phyloP scores from a whole-genome alignment of 2,797 vertebrate genomes.

The Pogonophryne albipinna region DNA sequence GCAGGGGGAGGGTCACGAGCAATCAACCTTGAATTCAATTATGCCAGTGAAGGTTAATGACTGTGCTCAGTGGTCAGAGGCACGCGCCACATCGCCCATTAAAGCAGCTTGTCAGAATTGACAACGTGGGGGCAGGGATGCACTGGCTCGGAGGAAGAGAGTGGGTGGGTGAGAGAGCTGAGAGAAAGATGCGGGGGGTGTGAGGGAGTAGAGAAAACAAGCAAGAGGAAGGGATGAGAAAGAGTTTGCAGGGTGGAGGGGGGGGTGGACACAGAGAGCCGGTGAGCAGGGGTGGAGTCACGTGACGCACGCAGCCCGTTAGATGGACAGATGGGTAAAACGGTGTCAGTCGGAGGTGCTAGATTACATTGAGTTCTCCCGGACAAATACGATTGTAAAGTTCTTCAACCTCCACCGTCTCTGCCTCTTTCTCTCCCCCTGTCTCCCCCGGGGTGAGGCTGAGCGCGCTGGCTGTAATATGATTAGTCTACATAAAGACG shows the following conservation, averaged over 20 bases:
- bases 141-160: slow-evolving; percentile 81
- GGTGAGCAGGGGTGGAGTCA: slow-evolving; percentile 60
- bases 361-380: slow-evolving; percentile 89
- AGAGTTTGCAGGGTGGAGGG: slow-evolving; percentile 37
- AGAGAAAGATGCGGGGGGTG: slow-evolving; percentile 33
- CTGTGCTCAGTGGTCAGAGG: slow-evolving; percentile 97
- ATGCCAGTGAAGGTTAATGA: slow-evolving; percentile 99
- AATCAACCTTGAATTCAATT: slow-evolving; percentile 99
- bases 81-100: slow-evolving; percentile 93
- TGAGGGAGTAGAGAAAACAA: slow-evolving; percentile 54
- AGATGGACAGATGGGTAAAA: slow-evolving; percentile 87
- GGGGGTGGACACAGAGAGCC: slow-evolving; percentile 5
- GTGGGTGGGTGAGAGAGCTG: slow-evolving; percentile 61
- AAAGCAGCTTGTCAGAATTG: slow-evolving; percentile 93
- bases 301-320: slow-evolving; percentile 59
- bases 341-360: slow-evolving; percentile 87
- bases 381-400: slow-evolving; percentile 92
- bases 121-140: slow-evolving; percentile 90
- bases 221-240: slow-evolving; percentile 41
- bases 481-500: slow-evolving; percentile 92
- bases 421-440: slow-evolving; percentile 16
- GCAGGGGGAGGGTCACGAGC: slow-evolving; percentile 94
- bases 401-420: slow-evolving; percentile 63
- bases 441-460: slow-evolving; percentile 69
- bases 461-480: slow-evolving; percentile 85